Conservation (phyloP, 2,797 vertebrate species). For the Lophotriccus pileatus region DNA sequence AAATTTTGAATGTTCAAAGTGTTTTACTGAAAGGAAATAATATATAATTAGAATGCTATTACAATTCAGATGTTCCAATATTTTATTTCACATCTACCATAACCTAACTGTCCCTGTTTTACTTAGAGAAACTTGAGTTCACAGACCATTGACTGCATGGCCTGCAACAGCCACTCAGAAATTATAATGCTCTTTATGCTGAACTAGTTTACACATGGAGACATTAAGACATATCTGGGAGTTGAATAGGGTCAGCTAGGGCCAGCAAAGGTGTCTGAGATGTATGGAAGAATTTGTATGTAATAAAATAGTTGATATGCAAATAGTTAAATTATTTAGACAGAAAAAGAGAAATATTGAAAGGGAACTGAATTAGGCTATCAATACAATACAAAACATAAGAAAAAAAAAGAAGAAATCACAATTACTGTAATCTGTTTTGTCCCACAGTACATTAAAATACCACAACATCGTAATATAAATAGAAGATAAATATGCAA, state of each 20-base stretch:
- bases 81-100: conserved; percentile 53
- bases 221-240: conserved; percentile 55
- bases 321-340: background rate
- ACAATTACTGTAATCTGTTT: background rate
- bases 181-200: conserved; percentile 54
- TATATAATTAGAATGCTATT: conserved; percentile 32
- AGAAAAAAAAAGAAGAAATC: background rate
- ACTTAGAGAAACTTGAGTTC: conserved; percentile 59
- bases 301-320: background rate
- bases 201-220: conserved; percentile 27
- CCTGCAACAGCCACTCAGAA: conserved; percentile 32
- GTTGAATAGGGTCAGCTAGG: conserved; percentile 22
- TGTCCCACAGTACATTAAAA: background rate
- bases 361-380: background rate
- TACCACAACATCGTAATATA: background rate
- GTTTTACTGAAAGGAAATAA: conserved; percentile 49
- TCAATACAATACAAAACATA: background rate
- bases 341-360: background rate
- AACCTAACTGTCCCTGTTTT: conserved; percentile 38
- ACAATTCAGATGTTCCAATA: conserved; percentile 29
- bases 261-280: background rate
- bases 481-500: background rate
- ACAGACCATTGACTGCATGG: conserved; percentile 55
- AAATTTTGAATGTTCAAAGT: conserved; percentile 22
- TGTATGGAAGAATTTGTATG: background rate